Percentiles rank a stretch among this genome's conserved stretches.
Evolutionary conservation across 2,797 vertebrate species (phyloP).

Genomic region (Chaetophractus vellerosus): DNA sequence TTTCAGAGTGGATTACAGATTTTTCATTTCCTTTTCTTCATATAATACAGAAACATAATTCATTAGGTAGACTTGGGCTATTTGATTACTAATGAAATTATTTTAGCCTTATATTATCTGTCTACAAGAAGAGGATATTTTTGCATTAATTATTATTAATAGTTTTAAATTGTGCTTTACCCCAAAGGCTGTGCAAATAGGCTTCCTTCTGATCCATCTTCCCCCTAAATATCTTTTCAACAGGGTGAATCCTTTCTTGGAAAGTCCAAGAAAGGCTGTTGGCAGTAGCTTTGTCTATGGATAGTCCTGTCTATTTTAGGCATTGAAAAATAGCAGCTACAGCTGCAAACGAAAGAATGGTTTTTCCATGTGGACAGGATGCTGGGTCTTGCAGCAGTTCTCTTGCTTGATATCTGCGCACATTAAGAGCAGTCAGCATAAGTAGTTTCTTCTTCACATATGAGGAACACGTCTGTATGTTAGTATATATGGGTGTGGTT

Average conservation of each 20-base stretch:
- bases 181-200: background rate
- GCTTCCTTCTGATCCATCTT: background rate
- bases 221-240: conserved; percentile 4
- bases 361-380: background rate
- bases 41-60: conserved; percentile 62
- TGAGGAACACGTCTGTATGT: background rate
- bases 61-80: conserved; percentile 67
- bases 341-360: background rate
- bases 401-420: background rate
- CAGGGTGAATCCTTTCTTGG: background rate
- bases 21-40: conserved; percentile 1
- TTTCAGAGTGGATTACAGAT: conserved; percentile 42
- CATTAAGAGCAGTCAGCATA: background rate
- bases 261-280: background rate
- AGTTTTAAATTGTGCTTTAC: conserved; percentile 35
- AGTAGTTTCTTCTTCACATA: background rate
- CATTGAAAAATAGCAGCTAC: conserved; percentile 10
- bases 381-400: background rate
- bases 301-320: background rate
- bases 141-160: conserved; percentile 15
- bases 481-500: background rate
- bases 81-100: conserved; percentile 41
- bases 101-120: conserved; percentile 68
- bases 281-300: background rate
- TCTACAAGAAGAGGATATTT: background rate